Base-by-base conservation (phyloP, 2,113 vertebrate genomes). In the Anhinga anhinga region DNA sequence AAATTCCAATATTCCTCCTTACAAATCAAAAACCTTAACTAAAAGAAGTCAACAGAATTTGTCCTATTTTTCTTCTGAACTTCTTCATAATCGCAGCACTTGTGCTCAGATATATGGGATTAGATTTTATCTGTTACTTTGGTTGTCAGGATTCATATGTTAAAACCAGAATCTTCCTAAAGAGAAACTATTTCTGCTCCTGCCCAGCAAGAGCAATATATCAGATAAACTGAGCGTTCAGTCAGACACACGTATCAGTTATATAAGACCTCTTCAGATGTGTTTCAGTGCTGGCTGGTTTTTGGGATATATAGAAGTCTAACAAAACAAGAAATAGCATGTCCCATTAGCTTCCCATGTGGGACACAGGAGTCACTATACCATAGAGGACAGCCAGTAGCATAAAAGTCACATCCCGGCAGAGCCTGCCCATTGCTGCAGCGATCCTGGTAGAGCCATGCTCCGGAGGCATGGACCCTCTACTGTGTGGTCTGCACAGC, bases 401-500 rank as follows among this genome's bases (percentile, higher is more conserved):
- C 22, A 34, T 7, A 34, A 63, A 73, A 83, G 15, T 8, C 74
- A 40, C 23, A 82, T n/a, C 5, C 40, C 42, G 66, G 21, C 44
- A 63, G 53, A 70, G 8, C 30, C 34, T 74, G 38, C n/a, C 47
- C 42, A 34, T 62, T 86, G 80, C 61, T 82, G 32, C 65, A 82
- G 44, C 4, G 1, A 26, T 40, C 32, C 30, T 32, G 22, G 29
- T 8, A 79, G 63, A 34, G 6, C 59, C 55, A 40, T 1, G 1
- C 4, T 5, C 45, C 1, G 2, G 18, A 32, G 30, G 8, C 0
- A 0, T 14, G 45, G n/a, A 91, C 29, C 21, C 26, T 59, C 23
- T 62, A 22, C 44, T 52, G 30, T 1, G 0, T 27, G 34, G 8
- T 32, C 22, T 12, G 17, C 40, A 69, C 38, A 67, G 50, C 59